These are phyloP conservation scores for Orthosia incerta DNA, from an alignment of 2,888 invertebrate genomes.

Conservation along the genomic window DNA sequence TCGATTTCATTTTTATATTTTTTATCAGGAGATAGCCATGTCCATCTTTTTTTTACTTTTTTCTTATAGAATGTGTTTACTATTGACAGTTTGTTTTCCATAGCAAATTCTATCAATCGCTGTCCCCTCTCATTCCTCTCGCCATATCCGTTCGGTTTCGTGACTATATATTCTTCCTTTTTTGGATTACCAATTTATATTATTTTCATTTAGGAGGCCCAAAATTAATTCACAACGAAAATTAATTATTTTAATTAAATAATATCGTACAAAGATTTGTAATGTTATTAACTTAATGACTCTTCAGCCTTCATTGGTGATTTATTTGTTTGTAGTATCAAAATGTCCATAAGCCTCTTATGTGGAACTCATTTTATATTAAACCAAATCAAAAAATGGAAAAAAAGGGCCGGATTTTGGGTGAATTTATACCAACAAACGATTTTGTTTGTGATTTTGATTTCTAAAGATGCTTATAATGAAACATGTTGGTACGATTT, in stretches of 20 bases:
- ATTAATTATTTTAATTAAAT: constrained; percentile 15
- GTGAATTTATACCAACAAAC: no score
- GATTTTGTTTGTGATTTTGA: not conserved
- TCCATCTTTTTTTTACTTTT: no score
- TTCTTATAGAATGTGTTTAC: no score
- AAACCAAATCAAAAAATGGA: not conserved
- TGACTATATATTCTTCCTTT: no score
- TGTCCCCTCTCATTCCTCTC: no score
- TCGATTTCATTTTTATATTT: no score
- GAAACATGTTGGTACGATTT: not conserved
- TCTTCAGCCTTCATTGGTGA: not conserved
- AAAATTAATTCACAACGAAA: not conserved
- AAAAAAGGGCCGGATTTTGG: not conserved
- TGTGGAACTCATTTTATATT: not conserved
- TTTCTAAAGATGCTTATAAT: not conserved
- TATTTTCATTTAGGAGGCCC: not conserved
- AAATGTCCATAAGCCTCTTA: not conserved
- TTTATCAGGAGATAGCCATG: no score
- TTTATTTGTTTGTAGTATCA: constrained; percentile 17
- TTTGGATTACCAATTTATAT: no score
- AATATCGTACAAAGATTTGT: constrained; percentile 10
- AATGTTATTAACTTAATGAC: constrained; percentile 4
- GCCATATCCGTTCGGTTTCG: no score
- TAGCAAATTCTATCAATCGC: no score
- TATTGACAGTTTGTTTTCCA: no score